phyloP scores from a whole-genome alignment of 2,113 vertebrate genomes.

The Epinephelus cyanopodus region DNA sequence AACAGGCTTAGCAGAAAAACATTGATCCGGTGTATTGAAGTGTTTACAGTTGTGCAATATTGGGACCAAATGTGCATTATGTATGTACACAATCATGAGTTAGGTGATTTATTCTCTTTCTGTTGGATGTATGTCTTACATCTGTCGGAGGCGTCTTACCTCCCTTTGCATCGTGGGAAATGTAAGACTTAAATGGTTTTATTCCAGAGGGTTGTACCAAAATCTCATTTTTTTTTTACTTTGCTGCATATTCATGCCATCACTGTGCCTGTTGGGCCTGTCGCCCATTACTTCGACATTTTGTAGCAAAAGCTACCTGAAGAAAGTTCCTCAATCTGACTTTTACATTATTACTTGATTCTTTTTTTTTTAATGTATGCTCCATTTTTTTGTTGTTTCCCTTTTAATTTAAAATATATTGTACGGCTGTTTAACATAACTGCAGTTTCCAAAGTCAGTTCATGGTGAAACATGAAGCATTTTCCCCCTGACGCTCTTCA shows the following conservation, averaged over 20 bases:
- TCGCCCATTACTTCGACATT: conserved; percentile 3
- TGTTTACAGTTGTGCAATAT: conserved; percentile 91
- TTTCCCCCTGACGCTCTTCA: neutral
- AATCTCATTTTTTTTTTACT: conserved; percentile 34
- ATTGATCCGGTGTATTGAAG: conserved; percentile 80
- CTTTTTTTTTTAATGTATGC: neutral
- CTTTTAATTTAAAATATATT: conserved; percentile 59
- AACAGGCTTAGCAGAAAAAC: conserved; percentile 79
- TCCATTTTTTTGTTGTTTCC: conserved; percentile 23
- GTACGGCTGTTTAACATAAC: conserved; percentile 26
- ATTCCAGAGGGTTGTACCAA: conserved; percentile 12
- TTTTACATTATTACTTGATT: conserved; percentile 33
- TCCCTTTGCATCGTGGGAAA: conserved; percentile 32
- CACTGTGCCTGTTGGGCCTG: conserved; percentile 17
- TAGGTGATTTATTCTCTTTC: conserved; percentile 34
- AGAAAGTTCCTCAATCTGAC: neutral
- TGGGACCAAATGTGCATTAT: conserved; percentile 70
- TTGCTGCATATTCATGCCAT: conserved; percentile 31
- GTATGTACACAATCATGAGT: conserved; percentile 66
- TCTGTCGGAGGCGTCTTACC: neutral
- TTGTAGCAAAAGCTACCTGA: neutral
- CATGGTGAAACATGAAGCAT: neutral
- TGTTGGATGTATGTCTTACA: conserved; percentile 26
- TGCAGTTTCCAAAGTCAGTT: conserved; percentile 18
- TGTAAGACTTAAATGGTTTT: conserved; percentile 11